phyloP scores from a whole-genome alignment of 2,113 vertebrate genomes.

The Anhinga rufa region DNA sequence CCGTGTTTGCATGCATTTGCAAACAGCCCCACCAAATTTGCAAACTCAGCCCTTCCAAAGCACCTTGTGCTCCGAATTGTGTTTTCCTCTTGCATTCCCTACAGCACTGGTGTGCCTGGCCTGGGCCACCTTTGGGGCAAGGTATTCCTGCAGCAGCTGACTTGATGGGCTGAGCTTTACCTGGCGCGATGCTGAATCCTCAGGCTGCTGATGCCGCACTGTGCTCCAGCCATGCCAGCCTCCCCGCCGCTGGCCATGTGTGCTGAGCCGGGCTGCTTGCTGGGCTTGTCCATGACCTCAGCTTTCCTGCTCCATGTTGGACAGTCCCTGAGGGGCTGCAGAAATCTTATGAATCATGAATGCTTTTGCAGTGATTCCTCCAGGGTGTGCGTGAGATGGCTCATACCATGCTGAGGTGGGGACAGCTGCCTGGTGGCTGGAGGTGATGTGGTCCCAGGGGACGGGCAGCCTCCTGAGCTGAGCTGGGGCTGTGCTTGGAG shows the following conservation, averaged over 20 bases:
- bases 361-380: not conserved
- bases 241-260: fast-evolving
- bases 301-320: not conserved
- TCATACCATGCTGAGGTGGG: not conserved
- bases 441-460: not conserved
- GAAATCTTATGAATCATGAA: slow-evolving; percentile 25
- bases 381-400: not conserved
- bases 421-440: not conserved
- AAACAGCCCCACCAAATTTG: not conserved
- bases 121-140: not conserved
- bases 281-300: slow-evolving; percentile 6
- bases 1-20: not conserved
- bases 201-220: not conserved
- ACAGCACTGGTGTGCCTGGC: fast-evolving
- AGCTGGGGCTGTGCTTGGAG: not conserved
- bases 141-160: not conserved
- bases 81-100: not conserved
- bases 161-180: not conserved
- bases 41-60: not conserved
- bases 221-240: not conserved
- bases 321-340: not conserved
- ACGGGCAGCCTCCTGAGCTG: not conserved
- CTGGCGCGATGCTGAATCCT: fast-evolving
- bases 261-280: not conserved
- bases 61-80: fast-evolving